Evolutionary conservation across 2,888 invertebrate genomes (phyloP), one percentile per base, ranked within the genome.

Genomic region (Arge pagana): DNA sequence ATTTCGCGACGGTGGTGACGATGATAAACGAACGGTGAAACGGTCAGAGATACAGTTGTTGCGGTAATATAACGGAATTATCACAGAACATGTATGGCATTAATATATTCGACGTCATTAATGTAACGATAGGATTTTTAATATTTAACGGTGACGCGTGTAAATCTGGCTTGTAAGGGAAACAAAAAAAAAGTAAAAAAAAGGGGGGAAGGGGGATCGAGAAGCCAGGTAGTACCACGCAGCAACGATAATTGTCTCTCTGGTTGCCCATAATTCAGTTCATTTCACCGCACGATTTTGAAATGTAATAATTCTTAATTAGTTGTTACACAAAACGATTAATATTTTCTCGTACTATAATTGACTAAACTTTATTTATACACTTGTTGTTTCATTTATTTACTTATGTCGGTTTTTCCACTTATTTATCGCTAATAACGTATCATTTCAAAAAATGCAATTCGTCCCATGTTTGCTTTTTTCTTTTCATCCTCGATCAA

Each of bases 11-110:
- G 10, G 10, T 10, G 7, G 7, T 15, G 16, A 13, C 13, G 5
- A 13, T 23, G 23, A 39, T 5, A 21, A 36, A 26, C 36, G 16
- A 55, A 60, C 41, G 49, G 26, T 36, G 53, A 31, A 48, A 50
- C 54, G 49, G 36, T 64, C 8, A 63, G 63, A 65, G 62, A 66
- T 70, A 71, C 65, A 68, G 68, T 74, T 74, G 68, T 74, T 74
- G 73, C 70, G 70, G 70, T 74, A 72, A 72, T 72, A 74, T 70
- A 76, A 72, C 72, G 75, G 74, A 76, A 76, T 77, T 77, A 77
- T 77, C 77, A 77, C 77, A 77, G 77, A 77, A 77, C 74, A 77
- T 75, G 75, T 77, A 77, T 77, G 77, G 77, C 77, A 77, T 77
- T 76, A 74, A 74, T 75, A n/a, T n/a, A 68, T 65, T 74, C 72